These are phyloP conservation scores for Drosophila tanythrix DNA, from an alignment of 2,888 invertebrate genomes.

Conservation along the genomic window DNA sequence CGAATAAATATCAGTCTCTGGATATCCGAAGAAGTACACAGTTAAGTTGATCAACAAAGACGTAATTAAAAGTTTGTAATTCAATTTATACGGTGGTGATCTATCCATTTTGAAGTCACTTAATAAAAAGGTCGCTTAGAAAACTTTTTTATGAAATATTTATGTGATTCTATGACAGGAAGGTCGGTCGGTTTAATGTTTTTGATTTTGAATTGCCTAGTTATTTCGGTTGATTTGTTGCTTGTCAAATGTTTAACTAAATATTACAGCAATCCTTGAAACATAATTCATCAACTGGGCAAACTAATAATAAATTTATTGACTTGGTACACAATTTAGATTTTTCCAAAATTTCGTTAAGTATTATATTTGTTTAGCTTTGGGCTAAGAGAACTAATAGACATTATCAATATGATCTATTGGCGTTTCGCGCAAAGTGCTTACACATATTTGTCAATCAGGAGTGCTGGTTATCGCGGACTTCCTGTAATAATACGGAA, in stretches of 20 bases:
- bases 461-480: background rate
- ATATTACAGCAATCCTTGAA: slow-evolving; percentile 14
- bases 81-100: background rate
- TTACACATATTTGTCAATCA: background rate
- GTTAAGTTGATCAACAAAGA: background rate
- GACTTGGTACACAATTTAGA: slow-evolving; percentile 1
- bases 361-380: slow-evolving; percentile 1
- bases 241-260: too few relatives aligned
- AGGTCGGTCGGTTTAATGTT: too few relatives aligned
- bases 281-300: background rate
- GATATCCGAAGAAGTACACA: background rate
- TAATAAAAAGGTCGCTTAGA: background rate
- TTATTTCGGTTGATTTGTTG: too few relatives aligned
- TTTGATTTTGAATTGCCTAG: too few relatives aligned
- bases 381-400: background rate
- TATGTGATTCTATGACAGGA: too few relatives aligned
- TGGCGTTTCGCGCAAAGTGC: slow-evolving; percentile 9
- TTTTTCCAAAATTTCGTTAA: slow-evolving; percentile 4
- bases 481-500: slow-evolving; percentile 3
- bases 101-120: background rate
- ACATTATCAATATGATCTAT: slow-evolving; percentile 21
- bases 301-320: slow-evolving; percentile 7
- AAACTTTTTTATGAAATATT: background rate
- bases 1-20: background rate
- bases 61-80: background rate